These are phyloP conservation scores for Drosophila borborema DNA, from an alignment of 2,888 invertebrate genomes.

Conservation along the genomic window DNA sequence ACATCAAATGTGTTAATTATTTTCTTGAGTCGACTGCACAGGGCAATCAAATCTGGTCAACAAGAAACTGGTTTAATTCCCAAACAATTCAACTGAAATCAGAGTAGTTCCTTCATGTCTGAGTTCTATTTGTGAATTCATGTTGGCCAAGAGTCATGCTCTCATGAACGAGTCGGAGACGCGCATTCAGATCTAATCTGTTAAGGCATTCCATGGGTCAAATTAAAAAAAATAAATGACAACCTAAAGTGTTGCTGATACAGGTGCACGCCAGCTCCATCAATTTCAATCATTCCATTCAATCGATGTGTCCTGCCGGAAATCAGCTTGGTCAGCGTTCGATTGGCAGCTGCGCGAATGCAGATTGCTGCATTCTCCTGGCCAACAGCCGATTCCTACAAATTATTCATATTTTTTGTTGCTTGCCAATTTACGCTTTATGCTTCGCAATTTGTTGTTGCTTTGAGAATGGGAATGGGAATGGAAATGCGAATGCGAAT, in stretches of 20 bases:
- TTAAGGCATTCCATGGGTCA: not conserved
- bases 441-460: conserved; percentile 49
- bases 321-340: conserved; percentile 50
- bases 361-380: conserved; percentile 25
- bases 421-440: conserved; percentile 33
- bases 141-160: no score
- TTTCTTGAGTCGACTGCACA: no score
- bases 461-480: conserved; percentile 3
- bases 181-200: not conserved
- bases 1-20: no score
- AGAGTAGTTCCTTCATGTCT: no score
- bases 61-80: no score
- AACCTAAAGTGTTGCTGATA: no score
- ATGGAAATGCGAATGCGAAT: not conserved
- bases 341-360: conserved; percentile 9
- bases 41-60: no score
- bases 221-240: not conserved
- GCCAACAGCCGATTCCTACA: conserved; percentile 20
- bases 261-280: not conserved
- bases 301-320: conserved; percentile 20
- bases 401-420: conserved; percentile 59
- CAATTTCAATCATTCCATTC: conserved; percentile 3
- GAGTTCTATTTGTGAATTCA: no score
- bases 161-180: no score
- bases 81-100: no score